These are phyloP conservation scores for Apis mellifera DNA, from an alignment of 1,140 invertebrate genomes.

Conservation along the genomic window DNA sequence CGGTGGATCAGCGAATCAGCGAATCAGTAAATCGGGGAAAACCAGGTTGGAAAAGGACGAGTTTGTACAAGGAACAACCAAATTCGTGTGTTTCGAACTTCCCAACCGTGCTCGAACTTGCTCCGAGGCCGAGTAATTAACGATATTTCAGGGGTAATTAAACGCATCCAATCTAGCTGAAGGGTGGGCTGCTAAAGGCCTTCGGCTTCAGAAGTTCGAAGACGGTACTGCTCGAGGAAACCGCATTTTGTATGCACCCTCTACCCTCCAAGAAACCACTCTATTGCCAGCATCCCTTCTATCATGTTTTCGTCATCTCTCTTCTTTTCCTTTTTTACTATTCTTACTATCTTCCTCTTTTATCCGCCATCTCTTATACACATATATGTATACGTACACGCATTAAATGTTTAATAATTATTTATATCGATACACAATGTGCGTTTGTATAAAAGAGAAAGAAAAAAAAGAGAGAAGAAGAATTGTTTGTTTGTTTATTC, in stretches of 20 bases:
- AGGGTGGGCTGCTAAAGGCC: conserved; percentile 69
- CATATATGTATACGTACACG: too few relatives aligned
- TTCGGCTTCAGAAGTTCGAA: conserved; percentile 60
- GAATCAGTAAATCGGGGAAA: conserved; percentile 43
- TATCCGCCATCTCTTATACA: not conserved
- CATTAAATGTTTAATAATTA: not conserved
- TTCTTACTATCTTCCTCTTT: not conserved
- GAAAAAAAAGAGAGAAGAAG: too few relatives aligned
- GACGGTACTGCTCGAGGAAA: conserved; percentile 70
- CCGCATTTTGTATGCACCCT: conserved; percentile 73
- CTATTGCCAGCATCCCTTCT: conserved; percentile 45
- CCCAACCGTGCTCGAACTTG: conserved; percentile 22
- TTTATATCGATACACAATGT: too few relatives aligned
- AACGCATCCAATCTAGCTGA: conserved; percentile 75
- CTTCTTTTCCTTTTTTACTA: conserved; percentile 12
- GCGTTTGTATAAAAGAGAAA: not conserved
- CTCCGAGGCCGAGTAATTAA: conserved; percentile 74
- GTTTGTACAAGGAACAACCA: conserved; percentile 36
- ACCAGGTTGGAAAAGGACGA: conserved; percentile 32
- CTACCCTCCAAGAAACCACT: conserved; percentile 49
- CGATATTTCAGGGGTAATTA: conserved; percentile 81
- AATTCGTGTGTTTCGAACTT: conserved; percentile 46
- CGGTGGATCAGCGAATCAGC: conserved; percentile 41
- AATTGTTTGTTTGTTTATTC: not conserved
- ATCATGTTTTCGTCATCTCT: conserved; percentile 47